A percentile compares a stretch with the other conserved stretches of the same genome.
Conservation (phyloP, 2,888 invertebrate genomes). For the Parochlus steinenii region DNA sequence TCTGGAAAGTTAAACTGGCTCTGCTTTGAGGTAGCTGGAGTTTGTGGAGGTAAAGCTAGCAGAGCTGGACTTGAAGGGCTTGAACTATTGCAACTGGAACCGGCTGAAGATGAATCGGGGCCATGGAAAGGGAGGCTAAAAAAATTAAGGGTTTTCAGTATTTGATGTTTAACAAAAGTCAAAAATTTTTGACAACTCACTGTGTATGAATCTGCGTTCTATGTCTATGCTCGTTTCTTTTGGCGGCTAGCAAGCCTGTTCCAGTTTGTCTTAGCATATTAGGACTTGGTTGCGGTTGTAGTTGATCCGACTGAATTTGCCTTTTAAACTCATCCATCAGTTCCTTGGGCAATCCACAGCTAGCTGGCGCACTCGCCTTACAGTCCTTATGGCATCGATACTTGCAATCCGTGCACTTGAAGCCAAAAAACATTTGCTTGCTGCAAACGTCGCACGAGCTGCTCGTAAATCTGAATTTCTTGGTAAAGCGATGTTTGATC, state of each 20-base stretch:
- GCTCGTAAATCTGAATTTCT: conserved; percentile 74
- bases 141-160: background rate
- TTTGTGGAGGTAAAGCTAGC: conserved; percentile 28
- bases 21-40: conserved; percentile 27
- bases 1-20: conserved; percentile 30
- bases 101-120: conserved; percentile 81
- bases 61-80: conserved; percentile 89
- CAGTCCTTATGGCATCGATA: conserved; percentile 63
- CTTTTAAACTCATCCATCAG: conserved; percentile 68
- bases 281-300: conserved; percentile 25
- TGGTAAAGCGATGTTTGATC: conserved; percentile 79
- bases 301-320: conserved; percentile 45
- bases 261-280: conserved; percentile 18
- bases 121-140: conserved; percentile 23
- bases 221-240: conserved; percentile 5
- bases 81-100: conserved; percentile 91
- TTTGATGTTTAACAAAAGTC: background rate
- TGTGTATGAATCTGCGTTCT: conserved; percentile 1
- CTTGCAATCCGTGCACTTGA: conserved; percentile 91
- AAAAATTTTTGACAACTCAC: background rate
- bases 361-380: conserved; percentile 78
- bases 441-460: conserved; percentile 81
- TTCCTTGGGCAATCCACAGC: conserved; percentile 79
- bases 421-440: conserved; percentile 71
- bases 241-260: background rate